phyloP scores from a whole-genome alignment of 2,113 vertebrate genomes.

The Datnioides undecimradiatus region DNA sequence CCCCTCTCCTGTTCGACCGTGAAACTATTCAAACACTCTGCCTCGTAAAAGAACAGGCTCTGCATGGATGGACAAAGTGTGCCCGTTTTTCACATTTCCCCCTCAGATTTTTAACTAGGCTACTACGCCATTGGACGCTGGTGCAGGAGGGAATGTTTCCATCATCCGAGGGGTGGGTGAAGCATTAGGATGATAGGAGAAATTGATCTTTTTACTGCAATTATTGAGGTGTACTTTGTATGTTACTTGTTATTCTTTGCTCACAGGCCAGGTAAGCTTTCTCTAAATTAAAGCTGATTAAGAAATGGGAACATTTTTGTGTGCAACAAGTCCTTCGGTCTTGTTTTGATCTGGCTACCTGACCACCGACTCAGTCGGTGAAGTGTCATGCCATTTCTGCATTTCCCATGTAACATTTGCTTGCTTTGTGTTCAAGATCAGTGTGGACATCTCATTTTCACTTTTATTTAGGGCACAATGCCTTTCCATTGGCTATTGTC shows the following conservation, averaged over 20 bases:
- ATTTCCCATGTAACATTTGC: not conserved
- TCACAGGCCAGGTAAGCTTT: not conserved
- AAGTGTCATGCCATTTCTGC: not conserved
- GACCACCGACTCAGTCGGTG: not conserved
- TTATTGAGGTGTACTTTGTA: too few species aligned
- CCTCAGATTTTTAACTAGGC: not conserved
- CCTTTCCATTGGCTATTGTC: not conserved
- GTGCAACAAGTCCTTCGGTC: not conserved
- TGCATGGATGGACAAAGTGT: conserved; percentile 53
- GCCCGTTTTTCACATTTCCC: not conserved
- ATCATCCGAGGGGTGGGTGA: not conserved
- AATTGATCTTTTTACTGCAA: not conserved
- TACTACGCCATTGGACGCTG: not conserved
- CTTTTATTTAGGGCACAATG: not conserved
- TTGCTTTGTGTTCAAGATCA: not conserved
- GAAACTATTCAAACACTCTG: conserved; percentile 72
- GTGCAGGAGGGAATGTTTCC: conserved; percentile 2
- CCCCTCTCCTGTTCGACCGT: conserved; percentile 46
- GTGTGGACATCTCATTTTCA: not conserved
- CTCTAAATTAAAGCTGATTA: not conserved
- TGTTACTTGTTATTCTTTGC: too few species aligned
- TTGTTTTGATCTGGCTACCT: not conserved
- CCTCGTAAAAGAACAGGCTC: conserved; percentile 54
- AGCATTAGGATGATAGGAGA: not conserved
- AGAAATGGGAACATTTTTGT: not conserved